Conservation (phyloP, 2,797 vertebrate genomes). For the Adrianichthys oophorus region DNA sequence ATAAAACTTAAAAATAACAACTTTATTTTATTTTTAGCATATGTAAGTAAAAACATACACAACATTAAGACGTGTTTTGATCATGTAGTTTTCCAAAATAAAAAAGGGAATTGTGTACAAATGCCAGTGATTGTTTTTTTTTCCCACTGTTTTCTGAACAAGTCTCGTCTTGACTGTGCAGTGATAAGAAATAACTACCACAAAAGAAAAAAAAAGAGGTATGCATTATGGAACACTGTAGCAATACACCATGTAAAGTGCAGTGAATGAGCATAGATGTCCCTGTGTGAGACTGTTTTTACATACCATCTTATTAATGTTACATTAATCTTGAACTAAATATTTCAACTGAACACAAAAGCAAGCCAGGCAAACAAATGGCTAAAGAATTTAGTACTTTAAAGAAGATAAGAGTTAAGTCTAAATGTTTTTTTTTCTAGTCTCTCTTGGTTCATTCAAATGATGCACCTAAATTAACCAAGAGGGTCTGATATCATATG, state of each 20-base stretch:
- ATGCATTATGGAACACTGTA: neutral
- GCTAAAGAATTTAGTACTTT: neutral
- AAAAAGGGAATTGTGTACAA: too few relatives aligned
- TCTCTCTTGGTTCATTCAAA: slow-evolving; percentile 4
- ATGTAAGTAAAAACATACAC: too few relatives aligned
- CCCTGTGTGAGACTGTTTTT: neutral
- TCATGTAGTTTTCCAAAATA: too few relatives aligned
- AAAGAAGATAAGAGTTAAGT: too few relatives aligned
- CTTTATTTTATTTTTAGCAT: too few relatives aligned
- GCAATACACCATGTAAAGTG: neutral
- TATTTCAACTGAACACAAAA: neutral
- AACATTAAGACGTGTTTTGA: too few relatives aligned
- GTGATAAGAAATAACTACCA: neutral
- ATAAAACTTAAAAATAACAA: too few relatives aligned
- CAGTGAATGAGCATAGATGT: slow-evolving; percentile 2
- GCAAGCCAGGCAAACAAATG: neutral
- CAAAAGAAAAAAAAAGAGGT: neutral
- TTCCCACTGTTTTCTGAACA: neutral
- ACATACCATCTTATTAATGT: neutral
- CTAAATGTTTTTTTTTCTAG: too few relatives aligned
- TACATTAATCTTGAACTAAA: slow-evolving; percentile 1
- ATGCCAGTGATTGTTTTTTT: too few relatives aligned
- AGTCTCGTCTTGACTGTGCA: neutral
- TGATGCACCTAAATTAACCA: slow-evolving; percentile 22
- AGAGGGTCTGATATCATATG: slow-evolving; percentile 11